Evolutionary conservation across 2,888 invertebrate genomes (phyloP), one percentile per base, ranked within the genome.

Genomic region (Graphium colonna): DNA sequence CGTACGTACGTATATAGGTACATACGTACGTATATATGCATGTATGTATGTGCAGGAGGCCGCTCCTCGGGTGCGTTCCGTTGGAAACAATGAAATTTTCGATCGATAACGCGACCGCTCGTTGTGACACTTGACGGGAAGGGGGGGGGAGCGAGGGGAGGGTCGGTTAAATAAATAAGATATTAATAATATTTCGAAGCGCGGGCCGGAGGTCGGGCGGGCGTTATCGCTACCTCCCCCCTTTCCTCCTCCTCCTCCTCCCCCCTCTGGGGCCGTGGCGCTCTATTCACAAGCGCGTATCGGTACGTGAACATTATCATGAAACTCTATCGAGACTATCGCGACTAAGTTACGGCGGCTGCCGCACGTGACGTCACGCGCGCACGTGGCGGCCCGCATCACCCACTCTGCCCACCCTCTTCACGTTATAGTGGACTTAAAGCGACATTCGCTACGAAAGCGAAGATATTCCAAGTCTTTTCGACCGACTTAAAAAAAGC

Each of bases 151-250:
- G 26, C 33, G 56, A 16, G 39, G 38, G 42, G 55, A 50, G 49
- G 54, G 52, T 50, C 58, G 60, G 58, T 60, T 60, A 62, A 62
- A 60, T 61, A 63, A 66, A 66, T 64, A 64, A 63, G 62, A 65
- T 66, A 67, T 66, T 66, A 66, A n/a, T n/a, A n/a, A 65, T 62
- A 66, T 65, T 65, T 67, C 59, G 64, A 61, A 61, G 58, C 61
- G 65, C 62, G 61, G 66, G 63, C 61, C 65, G 63, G 66, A 67
- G 67, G 67, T 66, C 66, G 65, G 56, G 58, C 66, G 65, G 45
- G 48, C 49, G 44, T 52, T 56, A 52, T 52, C 52, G 48, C 51
- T 52, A 55, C 54, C 45, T 48, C 43, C 45, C 39, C 54, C 18
- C 39, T 17, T 36, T 5, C 41, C 26, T 17, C 28, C 17, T 39